Percentiles rank a stretch among this genome's conserved stretches.
Conservation (phyloP, 1,140 invertebrate species). For the Drosophila ohnishii region DNA sequence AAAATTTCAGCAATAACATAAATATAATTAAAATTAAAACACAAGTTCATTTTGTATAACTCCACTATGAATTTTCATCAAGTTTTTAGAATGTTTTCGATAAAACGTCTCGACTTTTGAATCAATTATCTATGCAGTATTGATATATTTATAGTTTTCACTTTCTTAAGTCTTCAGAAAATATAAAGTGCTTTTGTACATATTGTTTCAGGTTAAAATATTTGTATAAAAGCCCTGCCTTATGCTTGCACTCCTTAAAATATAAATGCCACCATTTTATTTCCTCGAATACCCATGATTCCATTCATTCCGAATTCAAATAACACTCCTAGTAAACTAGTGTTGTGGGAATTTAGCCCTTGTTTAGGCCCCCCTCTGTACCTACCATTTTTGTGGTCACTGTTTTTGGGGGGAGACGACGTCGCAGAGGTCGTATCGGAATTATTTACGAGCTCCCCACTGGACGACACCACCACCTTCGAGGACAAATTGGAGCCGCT, state of each 20-base stretch:
- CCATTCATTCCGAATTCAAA: neutral
- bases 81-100: no score
- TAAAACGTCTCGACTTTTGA: no score
- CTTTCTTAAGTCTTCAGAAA: no score
- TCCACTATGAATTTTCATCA: no score
- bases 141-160: no score
- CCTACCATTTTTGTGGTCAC: constrained; percentile 45
- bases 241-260: neutral
- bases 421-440: constrained; percentile 19
- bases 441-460: constrained; percentile 57
- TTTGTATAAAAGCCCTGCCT: neutral
- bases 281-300: neutral
- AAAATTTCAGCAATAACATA: no score
- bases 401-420: constrained; percentile 12
- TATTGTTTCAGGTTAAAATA: no score
- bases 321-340: constrained; percentile 11
- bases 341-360: constrained; percentile 2
- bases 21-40: no score
- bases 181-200: no score
- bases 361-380: constrained; percentile 1
- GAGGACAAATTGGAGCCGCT: constrained; percentile 60
- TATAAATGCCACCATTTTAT: neutral
- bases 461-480: constrained; percentile 21
- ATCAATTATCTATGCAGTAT: no score
- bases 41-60: no score